Evolutionary conservation across 2,113 vertebrate genomes (phyloP), one percentile per base, ranked within the genome.

Genomic region (Prinia subflava): DNA sequence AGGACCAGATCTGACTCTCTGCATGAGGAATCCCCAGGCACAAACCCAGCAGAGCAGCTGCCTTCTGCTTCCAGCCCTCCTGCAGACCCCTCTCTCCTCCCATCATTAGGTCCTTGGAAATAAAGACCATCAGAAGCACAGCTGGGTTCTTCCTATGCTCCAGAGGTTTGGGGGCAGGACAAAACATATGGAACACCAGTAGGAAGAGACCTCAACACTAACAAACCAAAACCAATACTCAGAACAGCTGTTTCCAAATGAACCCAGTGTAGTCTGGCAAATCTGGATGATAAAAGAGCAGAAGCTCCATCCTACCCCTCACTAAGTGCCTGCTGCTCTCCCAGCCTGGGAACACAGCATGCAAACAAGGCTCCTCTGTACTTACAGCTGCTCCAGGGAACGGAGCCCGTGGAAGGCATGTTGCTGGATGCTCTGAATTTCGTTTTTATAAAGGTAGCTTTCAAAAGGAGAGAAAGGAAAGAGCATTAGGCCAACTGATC

Each of bases 391-490:
- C 83, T 99, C 99, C 96, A 99, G 98, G 94, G 99, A 99, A 60
- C 65, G 98, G n/a, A 99, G 98, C 63, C 99, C 98, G 3, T 97
- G 97, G 98, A 99, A 99, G 74, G 99, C 99, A 67, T 98, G 98
- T 93, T 98, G 98, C 98, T 99, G 98, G 98, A 99, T 98, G 95
- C 98, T 98, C 97, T 99, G 98, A 93, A 99, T 99, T 97, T 99
- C 98, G 57, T 99, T 99, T 98, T 99, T 99, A 96, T 99, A 99
- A 95, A 99, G 98, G 98, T 99, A 99, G 97, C 99, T 99, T 98
- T 93, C 25, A 89, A 93, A 70, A 74, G 97, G 94, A 98, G 94
- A 98, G 92, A 98, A 92, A 96, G 95, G 35, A 70, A 90, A 80
- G 44, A 78, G 31, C 65, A 50, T 92, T 46, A 95, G 65, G 35